Evolutionary conservation across 2,888 invertebrate species (phyloP).

Genomic region (Ellobium chinense): DNA sequence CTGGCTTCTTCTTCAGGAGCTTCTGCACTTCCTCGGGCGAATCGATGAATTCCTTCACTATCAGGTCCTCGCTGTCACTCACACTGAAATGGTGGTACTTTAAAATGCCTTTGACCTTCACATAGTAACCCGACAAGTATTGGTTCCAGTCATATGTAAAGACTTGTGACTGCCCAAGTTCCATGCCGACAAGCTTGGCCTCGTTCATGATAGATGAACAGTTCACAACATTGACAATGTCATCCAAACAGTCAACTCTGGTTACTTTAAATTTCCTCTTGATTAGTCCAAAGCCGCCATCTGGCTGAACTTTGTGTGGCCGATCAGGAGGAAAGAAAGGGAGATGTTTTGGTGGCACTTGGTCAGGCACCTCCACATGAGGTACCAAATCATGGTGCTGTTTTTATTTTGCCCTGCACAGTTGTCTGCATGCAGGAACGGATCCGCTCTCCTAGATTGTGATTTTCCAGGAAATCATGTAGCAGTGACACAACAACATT

Average conservation of each 20-base stretch:
- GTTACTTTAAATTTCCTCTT: constrained; percentile 34
- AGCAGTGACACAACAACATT: constrained; percentile 43
- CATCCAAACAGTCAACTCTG: constrained; percentile 38
- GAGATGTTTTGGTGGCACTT: constrained; percentile 23
- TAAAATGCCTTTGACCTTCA: not conserved
- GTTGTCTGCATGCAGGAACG: constrained; percentile 36
- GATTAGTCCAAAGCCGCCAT: constrained; percentile 52
- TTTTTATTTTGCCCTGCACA: constrained; percentile 48
- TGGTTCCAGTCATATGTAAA: not conserved
- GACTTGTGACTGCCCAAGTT: not conserved
- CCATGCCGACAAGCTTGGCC: not conserved
- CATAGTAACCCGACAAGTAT: not conserved
- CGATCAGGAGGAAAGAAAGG: constrained; percentile 41
- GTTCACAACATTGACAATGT: constrained; percentile 12
- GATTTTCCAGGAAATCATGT: constrained; percentile 38
- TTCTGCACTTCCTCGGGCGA: not conserved
- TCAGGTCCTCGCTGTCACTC: not conserved
- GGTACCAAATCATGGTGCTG: constrained; percentile 40
- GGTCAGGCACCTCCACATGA: constrained; percentile 33
- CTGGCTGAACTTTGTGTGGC: constrained; percentile 53
- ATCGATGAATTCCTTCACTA: not conserved
- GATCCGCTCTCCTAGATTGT: constrained; percentile 32
- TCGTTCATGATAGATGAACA: not conserved
- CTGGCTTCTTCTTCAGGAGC: not conserved
- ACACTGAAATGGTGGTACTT: constrained; percentile 9